Evolutionary conservation across 92 coral and sea anemone genomes (phyloP).

Genomic region (Paramuricea clavata): DNA sequence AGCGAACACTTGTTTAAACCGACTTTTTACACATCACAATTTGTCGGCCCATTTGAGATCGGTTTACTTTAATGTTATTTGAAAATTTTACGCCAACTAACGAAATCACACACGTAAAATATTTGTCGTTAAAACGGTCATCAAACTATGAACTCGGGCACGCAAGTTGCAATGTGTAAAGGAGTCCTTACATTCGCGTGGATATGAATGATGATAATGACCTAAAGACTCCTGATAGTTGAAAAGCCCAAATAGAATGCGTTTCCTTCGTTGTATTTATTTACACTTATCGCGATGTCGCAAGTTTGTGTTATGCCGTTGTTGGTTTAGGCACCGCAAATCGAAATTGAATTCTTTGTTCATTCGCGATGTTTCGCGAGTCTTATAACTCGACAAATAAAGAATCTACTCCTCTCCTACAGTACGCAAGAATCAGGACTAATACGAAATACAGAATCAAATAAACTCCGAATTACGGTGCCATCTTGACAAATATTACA

Average conservation of each 20-base stretch:
- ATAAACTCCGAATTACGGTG: background rate
- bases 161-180: background rate
- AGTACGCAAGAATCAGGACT: background rate
- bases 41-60: background rate
- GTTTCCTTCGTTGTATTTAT: background rate
- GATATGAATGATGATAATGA: background rate
- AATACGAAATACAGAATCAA: background rate
- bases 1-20: background rate
- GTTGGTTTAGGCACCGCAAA: constrained; percentile 2
- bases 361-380: background rate
- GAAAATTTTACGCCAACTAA: background rate
- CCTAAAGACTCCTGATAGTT: background rate
- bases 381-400: no score
- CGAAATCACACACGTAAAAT: background rate
- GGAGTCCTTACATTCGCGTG: background rate
- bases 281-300: constrained; percentile 16
- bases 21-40: background rate
- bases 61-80: background rate
- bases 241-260: background rate
- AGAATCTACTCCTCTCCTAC: background rate
- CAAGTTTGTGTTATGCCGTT: constrained; percentile 10
- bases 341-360: background rate
- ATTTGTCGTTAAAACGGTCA: background rate
- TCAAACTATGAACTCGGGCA: background rate
- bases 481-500: background rate